Conservation (phyloP, 2,113 vertebrate species). For the Craseonycteris thonglongyai region DNA sequence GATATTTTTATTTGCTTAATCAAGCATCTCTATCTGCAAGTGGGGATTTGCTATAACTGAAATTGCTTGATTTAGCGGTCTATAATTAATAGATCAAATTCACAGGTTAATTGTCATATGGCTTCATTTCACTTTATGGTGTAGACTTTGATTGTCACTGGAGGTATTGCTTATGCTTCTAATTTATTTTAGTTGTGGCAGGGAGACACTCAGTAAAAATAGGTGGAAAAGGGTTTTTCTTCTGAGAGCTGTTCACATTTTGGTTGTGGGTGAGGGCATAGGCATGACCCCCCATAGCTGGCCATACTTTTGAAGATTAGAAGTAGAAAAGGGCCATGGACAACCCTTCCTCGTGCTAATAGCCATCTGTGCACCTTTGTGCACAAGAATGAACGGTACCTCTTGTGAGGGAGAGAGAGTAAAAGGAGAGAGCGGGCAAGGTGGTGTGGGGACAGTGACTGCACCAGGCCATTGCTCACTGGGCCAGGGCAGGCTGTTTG, state of each 20-base stretch:
- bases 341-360: not conserved
- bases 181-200: not conserved
- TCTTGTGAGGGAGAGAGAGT: not conserved
- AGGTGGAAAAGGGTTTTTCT: not conserved
- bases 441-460: not conserved
- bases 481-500: not conserved
- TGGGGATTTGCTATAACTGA: not conserved
- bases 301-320: not conserved
- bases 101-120: not conserved
- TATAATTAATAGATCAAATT: not conserved
- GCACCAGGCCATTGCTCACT: not conserved
- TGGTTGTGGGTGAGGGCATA: not conserved
- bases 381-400: not conserved
- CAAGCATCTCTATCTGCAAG: not conserved
- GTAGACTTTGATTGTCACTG: not conserved
- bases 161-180: not conserved
- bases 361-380: not conserved
- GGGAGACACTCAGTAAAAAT: not conserved
- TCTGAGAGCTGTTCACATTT: not conserved
- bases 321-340: not conserved
- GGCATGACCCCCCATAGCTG: not conserved
- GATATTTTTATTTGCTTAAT: not conserved
- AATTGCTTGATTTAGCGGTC: not conserved
- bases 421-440: not conserved
- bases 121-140: conserved; percentile 11